Percentiles rank a stretch among this genome's conserved stretches.
These are phyloP conservation scores for Dasyornis broadbenti DNA, from an alignment of 2,113 vertebrate species.

Conservation along the genomic window DNA sequence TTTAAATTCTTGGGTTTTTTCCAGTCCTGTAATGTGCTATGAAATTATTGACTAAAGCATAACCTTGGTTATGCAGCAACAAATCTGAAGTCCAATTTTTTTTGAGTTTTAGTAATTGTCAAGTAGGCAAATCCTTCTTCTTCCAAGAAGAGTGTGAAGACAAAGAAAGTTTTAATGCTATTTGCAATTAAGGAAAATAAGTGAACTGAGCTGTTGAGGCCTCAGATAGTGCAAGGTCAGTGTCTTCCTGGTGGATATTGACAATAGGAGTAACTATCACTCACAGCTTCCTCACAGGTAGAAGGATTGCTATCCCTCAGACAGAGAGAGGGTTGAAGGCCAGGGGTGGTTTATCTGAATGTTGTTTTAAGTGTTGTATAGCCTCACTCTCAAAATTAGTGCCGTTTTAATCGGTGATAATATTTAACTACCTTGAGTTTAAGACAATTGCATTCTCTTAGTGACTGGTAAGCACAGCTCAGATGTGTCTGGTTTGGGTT, in stretches of 20 bases:
- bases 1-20: neutral
- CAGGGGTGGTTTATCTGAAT: neutral
- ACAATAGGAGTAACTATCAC: neutral
- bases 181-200: neutral
- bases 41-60: neutral
- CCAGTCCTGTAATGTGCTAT: neutral
- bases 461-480: neutral
- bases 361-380: neutral
- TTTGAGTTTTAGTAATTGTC: neutral
- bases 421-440: neutral
- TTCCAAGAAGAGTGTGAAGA: neutral
- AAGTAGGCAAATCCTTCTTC: neutral
- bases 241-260: neutral
- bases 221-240: neutral
- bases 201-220: neutral
- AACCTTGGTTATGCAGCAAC: neutral
- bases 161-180: neutral
- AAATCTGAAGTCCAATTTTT: neutral
- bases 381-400: neutral
- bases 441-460: neutral
- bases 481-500: neutral
- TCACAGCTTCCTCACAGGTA: neutral
- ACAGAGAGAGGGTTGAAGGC: neutral
- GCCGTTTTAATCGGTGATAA: neutral
- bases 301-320: neutral